phyloP scores from a whole-genome alignment of 2,888 invertebrate genomes.

The Cheilosia soror region DNA sequence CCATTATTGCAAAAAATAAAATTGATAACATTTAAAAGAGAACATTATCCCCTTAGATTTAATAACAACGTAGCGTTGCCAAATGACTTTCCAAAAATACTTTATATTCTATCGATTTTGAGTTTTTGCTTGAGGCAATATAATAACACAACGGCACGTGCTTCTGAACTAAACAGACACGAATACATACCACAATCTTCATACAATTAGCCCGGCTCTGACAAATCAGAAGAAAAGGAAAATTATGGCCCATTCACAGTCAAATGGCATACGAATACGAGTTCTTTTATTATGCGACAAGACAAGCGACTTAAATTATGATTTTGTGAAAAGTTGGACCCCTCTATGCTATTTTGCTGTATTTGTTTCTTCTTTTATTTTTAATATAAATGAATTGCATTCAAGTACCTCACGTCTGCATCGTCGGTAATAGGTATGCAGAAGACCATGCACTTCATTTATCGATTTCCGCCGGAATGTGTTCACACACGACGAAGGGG shows the following conservation, averaged over 20 bases:
- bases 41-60: background rate
- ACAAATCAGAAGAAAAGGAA: slow-evolving; percentile 12
- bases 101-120: slow-evolving; percentile 6
- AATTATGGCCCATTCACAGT: background rate
- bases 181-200: background rate
- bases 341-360: no score
- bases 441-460: background rate
- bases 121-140: background rate
- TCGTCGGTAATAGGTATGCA: no score
- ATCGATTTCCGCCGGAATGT: background rate
- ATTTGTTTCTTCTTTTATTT: no score
- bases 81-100: background rate
- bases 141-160: background rate
- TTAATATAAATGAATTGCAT: no score
- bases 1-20: slow-evolving; percentile 6
- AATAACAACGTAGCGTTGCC: background rate
- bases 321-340: no score
- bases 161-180: background rate
- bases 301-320: no score
- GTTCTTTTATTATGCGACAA: no score
- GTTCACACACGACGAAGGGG: background rate
- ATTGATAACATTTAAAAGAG: background rate
- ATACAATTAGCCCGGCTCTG: background rate
- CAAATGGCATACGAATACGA: no score
- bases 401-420: no score